phyloP scores from a whole-genome alignment of 37 sponge, comb jelly and placozoan genomes.

The Bolinopsis microptera region DNA sequence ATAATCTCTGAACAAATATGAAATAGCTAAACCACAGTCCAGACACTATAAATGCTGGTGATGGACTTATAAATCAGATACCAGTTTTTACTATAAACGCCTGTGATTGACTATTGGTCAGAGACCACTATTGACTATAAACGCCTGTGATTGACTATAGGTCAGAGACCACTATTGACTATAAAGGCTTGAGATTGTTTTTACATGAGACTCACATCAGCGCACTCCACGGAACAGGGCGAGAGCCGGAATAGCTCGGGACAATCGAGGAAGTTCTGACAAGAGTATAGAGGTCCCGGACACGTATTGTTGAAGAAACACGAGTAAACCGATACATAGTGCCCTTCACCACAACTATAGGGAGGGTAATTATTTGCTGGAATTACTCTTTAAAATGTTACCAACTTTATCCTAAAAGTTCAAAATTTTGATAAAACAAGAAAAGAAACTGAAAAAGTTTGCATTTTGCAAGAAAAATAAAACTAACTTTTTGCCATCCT shows the following conservation, averaged over 20 bases:
- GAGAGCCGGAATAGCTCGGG: neutral
- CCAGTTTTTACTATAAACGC: neutral
- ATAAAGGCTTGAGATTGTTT: neutral
- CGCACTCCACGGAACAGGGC: neutral
- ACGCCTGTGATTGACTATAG: neutral
- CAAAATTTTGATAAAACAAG: no score
- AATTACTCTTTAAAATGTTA: no score
- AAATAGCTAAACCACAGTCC: no score
- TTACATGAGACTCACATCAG: conserved; percentile 5
- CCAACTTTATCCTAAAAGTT: no score
- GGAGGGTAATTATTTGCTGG: no score
- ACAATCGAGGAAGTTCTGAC: conserved; percentile 27
- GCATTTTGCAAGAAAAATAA: no score
- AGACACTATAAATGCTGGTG: no score
- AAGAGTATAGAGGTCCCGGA: neutral
- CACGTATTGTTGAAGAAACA: neutral
- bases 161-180: no score
- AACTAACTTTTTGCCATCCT: neutral
- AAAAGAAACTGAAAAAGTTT: no score
- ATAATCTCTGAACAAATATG: no score
- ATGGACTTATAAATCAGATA: no score
- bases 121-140: neutral
- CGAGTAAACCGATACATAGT: neutral
- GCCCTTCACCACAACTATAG: neutral
- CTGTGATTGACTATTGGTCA: neutral